These are phyloP conservation scores for Vultur gryphus DNA, from an alignment of 2,797 vertebrate genomes.

Conservation along the genomic window DNA sequence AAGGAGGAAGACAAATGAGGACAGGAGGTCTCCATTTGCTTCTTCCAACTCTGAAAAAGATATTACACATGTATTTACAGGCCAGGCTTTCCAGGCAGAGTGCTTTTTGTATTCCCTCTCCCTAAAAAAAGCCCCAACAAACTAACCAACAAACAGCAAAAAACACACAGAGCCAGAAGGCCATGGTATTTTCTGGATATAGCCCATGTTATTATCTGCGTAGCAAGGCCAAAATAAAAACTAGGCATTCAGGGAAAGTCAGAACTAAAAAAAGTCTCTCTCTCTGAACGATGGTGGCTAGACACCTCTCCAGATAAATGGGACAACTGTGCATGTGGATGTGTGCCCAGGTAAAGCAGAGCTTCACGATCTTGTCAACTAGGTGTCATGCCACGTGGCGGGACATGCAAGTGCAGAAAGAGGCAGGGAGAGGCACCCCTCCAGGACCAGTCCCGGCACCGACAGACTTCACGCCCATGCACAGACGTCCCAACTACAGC, in stretches of 20 bases:
- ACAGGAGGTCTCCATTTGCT: background rate
- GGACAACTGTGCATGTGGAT: background rate
- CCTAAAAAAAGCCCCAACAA: background rate
- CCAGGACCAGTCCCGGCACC: background rate
- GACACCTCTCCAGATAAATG: background rate
- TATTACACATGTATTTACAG: background rate
- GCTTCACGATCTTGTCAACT: background rate
- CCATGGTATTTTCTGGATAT: background rate
- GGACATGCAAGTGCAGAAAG: fast-evolving
- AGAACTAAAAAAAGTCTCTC: background rate
- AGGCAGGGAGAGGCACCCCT: background rate
- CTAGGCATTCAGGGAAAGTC: background rate
- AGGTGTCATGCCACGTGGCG: fast-evolving
- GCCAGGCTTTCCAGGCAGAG: background rate
- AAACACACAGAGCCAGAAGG: background rate
- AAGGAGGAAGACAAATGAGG: constrained; percentile 17
- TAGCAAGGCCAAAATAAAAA: background rate
- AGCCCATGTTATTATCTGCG: background rate
- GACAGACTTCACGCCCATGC: background rate
- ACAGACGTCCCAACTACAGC: background rate
- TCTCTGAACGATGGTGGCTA: background rate
- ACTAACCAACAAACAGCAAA: background rate
- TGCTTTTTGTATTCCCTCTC: background rate
- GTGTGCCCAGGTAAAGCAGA: background rate
- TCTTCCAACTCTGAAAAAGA: background rate